Percentiles rank a stretch among this genome's conserved stretches.
phyloP scores from a whole-genome alignment of 2,797 vertebrate species.

The Rhinoraja longicauda region DNA sequence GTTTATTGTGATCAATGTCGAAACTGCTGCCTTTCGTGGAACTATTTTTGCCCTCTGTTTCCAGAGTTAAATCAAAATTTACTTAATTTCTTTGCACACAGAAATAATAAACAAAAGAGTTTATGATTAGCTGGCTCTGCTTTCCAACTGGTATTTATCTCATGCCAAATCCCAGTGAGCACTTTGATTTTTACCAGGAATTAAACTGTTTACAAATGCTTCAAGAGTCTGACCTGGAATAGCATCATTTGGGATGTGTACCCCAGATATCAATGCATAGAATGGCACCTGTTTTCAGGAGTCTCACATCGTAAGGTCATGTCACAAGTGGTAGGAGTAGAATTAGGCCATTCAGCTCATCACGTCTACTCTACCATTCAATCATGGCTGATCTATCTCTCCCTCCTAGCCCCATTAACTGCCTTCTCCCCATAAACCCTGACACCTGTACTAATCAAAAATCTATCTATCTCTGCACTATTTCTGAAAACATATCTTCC shows the following conservation, averaged over 20 bases:
- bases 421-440: too few relatives aligned
- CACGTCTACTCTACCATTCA: too few relatives aligned
- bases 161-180: not conserved
- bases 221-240: not conserved
- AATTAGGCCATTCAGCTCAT: too few relatives aligned
- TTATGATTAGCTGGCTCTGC: not conserved
- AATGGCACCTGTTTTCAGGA: not conserved
- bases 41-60: not conserved
- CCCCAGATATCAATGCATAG: not conserved
- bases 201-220: not conserved
- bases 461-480: too few relatives aligned
- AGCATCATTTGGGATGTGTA: not conserved
- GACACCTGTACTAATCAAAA: too few relatives aligned
- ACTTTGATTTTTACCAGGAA: not conserved
- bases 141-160: not conserved
- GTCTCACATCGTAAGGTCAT: too few relatives aligned
- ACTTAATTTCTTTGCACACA: not conserved
- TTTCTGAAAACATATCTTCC: not conserved
- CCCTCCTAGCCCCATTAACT: too few relatives aligned
- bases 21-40: too few relatives aligned
- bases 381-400: too few relatives aligned
- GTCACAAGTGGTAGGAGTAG: too few relatives aligned
- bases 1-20: not conserved
- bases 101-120: not conserved
- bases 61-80: not conserved